Conservation (phyloP, 1,140 invertebrate genomes). For the Nomia melanderi region DNA sequence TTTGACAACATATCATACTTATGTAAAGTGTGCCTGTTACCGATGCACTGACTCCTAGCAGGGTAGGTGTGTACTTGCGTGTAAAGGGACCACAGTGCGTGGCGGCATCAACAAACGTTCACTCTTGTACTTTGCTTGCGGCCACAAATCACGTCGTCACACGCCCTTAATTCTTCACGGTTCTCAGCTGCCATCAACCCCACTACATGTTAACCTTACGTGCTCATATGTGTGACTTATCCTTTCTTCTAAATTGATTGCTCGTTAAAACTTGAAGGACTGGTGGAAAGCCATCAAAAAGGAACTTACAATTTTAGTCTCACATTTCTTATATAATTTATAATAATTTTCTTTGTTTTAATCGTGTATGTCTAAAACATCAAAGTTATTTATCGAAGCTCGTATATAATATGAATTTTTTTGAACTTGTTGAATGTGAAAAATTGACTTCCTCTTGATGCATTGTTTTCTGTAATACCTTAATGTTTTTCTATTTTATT, state of each 20-base stretch:
- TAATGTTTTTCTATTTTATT: too few relatives aligned
- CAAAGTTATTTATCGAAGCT: too few relatives aligned
- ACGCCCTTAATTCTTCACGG: constrained; percentile 59
- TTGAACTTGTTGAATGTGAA: too few relatives aligned
- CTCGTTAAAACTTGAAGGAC: constrained; percentile 30
- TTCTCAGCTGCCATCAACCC: constrained; percentile 40
- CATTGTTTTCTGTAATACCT: too few relatives aligned
- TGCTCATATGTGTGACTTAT: constrained; percentile 10
- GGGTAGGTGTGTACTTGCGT: constrained; percentile 25
- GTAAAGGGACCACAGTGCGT: constrained; percentile 27
- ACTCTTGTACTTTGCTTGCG: constrained; percentile 40
- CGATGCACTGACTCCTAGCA: constrained; percentile 5
- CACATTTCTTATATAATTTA: neutral
- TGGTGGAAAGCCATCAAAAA: neutral
- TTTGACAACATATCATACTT: constrained; percentile 60
- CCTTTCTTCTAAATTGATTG: constrained; percentile 16
- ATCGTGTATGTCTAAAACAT: too few relatives aligned
- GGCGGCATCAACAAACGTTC: constrained; percentile 50
- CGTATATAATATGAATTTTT: too few relatives aligned
- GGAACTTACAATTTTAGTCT: neutral
- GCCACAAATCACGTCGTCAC: constrained; percentile 56
- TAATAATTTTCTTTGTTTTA: too few relatives aligned
- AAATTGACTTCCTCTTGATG: too few relatives aligned
- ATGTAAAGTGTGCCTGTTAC: constrained; percentile 49
- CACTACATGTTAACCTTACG: constrained; percentile 20